Evolutionary conservation across 1,140 invertebrate genomes (phyloP), one percentile per base, ranked within the genome.

Genomic region (Drosophila eugracilis): DNA sequence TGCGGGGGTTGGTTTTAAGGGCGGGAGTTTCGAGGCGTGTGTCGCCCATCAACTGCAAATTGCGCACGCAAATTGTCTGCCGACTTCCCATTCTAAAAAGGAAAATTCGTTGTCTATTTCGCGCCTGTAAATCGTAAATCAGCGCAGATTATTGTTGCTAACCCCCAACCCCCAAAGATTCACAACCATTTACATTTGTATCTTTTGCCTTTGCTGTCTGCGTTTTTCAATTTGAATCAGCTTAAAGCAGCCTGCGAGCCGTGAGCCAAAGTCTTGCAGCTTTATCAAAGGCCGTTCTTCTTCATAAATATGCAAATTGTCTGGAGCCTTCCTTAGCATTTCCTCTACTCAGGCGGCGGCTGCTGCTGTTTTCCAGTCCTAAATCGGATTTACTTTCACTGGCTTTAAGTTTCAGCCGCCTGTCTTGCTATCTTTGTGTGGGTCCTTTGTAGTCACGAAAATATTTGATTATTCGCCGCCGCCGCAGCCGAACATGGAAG

Each of bases 271-370:
- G 70, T 71, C 55, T 50, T 78, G 75, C 72, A 71, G 72, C 60
- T 66, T 75, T 75, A 75, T 75, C 63, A 79, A 79, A 75, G 77
- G 62, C 77, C 63, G 58, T 78, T 79, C 70, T 86, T 86, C 86
- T 89, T 89, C 81, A 90, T 89, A 89, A 89, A 89, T 90, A 89
- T 89, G 86, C 80, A 89, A 90, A 89, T 89, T 90, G 71, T 57
- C 26, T 41, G 48, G 59, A 19, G 54, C 53, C 32, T 53, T 5
- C 9, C 9, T 52, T 41, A 34, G 12, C 7, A 45, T 42, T n/a
- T 37, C 21, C 44, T 59, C 47, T 55, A 52, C 47, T 52, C 52
- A 57, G 54, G 49, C 71, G 47, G 52, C 60, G 50, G 44, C 71
- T 48, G 57, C 60, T 59, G 41, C 71, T 49, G 37, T 52, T 71